Conservation (phyloP, 2,113 vertebrate species). For the Pelecanoides urinatrix region DNA sequence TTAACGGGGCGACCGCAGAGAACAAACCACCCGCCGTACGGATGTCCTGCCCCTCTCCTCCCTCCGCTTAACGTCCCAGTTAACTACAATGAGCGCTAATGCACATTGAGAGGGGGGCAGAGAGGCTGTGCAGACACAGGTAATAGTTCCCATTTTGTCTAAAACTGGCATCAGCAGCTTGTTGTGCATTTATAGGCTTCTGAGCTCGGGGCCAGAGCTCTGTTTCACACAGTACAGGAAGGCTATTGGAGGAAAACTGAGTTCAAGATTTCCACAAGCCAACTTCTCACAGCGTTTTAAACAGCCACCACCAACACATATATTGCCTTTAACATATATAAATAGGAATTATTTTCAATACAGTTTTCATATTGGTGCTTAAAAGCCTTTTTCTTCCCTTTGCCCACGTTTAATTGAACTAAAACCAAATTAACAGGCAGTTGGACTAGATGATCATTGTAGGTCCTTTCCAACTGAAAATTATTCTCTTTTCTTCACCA, state of each 20-base stretch:
- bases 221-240: not conserved
- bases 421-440: not conserved
- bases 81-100: not conserved
- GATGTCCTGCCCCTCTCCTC: not conserved
- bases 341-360: not conserved
- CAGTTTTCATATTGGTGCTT: not conserved
- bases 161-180: not conserved
- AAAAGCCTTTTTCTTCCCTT: not conserved
- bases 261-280: not conserved
- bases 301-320: not conserved
- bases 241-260: accelerated
- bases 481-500: not conserved
- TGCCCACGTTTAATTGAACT: not conserved
- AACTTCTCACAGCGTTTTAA: not conserved
- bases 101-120: not conserved
- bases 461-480: not conserved
- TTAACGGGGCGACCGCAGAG: not conserved
- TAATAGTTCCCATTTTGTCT: not conserved
- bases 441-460: not conserved
- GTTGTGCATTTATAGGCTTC: not conserved
- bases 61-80: not conserved
- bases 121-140: not conserved
- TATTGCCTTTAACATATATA: not conserved
- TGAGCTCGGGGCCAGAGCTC: not conserved
- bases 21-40: not conserved